Evolutionary conservation across 2,113 vertebrate species (phyloP).

Genomic region (Eubucco bourcierii): DNA sequence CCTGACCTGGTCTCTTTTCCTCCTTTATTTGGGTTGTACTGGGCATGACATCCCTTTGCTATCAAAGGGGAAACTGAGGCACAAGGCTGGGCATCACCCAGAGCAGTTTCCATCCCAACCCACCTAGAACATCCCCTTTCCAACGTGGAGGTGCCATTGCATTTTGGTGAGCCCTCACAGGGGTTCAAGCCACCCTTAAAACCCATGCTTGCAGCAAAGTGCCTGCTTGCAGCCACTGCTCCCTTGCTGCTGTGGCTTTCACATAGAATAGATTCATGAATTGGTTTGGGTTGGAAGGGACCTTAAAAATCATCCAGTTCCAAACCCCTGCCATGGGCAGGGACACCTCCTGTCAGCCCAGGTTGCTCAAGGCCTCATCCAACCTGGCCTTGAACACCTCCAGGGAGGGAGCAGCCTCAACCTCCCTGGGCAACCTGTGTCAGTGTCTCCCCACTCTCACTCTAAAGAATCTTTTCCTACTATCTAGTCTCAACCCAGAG

Average conservation of each 20-base stretch:
- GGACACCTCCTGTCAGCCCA: too few species aligned
- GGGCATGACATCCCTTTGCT: accelerated
- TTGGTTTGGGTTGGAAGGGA: too few species aligned
- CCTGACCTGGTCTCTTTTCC: neutral
- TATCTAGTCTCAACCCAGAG: too few species aligned
- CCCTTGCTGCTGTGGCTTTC: neutral
- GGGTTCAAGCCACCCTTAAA: neutral
- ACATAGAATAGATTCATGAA: too few species aligned
- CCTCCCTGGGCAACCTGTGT: too few species aligned
- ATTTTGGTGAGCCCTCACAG: neutral
- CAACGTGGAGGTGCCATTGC: neutral
- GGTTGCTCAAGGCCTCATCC: too few species aligned
- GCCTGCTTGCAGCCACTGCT: neutral
- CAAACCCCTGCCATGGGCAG: too few species aligned
- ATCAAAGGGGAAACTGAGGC: neutral
- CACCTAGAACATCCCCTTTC: neutral
- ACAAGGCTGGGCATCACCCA: accelerated
- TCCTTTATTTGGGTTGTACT: neutral
- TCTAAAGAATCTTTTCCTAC: too few species aligned
- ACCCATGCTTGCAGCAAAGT: neutral
- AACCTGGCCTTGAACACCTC: too few species aligned
- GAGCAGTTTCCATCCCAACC: neutral
- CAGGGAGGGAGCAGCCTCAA: too few species aligned
- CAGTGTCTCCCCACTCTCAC: too few species aligned
- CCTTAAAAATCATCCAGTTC: too few species aligned